Evolutionary conservation across 2,888 invertebrate genomes (phyloP), one percentile per base, ranked within the genome.

Genomic region (Oxycera nigricornis): DNA sequence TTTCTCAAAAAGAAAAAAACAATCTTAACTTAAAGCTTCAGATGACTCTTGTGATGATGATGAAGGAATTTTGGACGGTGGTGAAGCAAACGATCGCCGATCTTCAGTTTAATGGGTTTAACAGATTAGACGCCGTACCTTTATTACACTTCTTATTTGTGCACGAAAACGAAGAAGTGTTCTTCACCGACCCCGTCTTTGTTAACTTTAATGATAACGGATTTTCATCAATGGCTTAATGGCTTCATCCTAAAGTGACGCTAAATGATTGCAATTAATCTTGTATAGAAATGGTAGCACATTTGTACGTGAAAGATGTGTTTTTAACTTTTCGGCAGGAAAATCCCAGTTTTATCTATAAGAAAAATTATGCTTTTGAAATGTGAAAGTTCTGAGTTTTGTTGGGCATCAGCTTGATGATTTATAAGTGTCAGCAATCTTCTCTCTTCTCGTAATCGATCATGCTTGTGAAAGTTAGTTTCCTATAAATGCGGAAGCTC

Each of bases 401-500:
- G n/a, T n/a, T n/a, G n/a, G n/a, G n/a, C n/a, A n/a, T n/a, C n/a
- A n/a, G n/a, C 17, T 46, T 14, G 17, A 46, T 46, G n/a, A 46
- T 46, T 17, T 46, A 14, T 17, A 46, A 46, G 11, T 17, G 46
- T 46, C 46, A 46, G n/a, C 46, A 46, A 46, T 46, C 46, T n/a
- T 46, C 46, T n/a, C 17, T 46, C 17, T 46, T 46, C 46, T 46
- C 3, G 17, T 7, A 46, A 46, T 46, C 46, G 11, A n/a, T 46
- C 46, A 46, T 46, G 46, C 14, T 46, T 59, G 59, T 59, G 59
- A 59, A 59, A 59, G 59, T 59, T 59, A 4, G n/a, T 22, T 59
- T 59, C 59, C 28, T 22, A 59, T 59, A 14, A n/a, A 9, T 11
- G 9, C 59, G 59, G 59, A 59, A 59, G n/a, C 59, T 7, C 28